Percentiles rank a stretch among this genome's conserved stretches.
phyloP scores from a whole-genome alignment of 2,797 vertebrate species.

The Alcedo quadribrachys region DNA sequence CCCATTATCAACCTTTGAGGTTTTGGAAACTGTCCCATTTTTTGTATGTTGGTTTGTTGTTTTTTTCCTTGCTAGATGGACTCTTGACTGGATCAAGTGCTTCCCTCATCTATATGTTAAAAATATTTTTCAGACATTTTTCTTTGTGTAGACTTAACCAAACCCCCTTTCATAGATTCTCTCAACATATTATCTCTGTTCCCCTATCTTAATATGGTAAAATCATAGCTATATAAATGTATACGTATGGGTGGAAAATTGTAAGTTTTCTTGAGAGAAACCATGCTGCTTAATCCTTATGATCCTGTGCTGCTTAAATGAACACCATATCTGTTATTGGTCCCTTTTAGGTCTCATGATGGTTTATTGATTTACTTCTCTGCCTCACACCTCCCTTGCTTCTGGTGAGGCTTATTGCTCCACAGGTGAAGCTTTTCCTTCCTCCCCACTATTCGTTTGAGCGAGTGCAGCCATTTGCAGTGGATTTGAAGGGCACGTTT shows the following conservation, averaged over 20 bases:
- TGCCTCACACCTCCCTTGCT: slow-evolving; percentile 30
- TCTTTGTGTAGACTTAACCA: not conserved
- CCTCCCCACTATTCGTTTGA: not conserved
- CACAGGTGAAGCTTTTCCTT: slow-evolving; percentile 26
- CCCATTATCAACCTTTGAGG: not conserved
- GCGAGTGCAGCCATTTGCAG: slow-evolving; percentile 2
- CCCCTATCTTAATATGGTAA: not conserved
- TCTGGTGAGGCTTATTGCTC: slow-evolving; percentile 50
- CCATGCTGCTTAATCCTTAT: not conserved
- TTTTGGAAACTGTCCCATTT: not conserved
- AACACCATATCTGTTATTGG: not conserved
- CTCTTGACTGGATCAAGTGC: not conserved
- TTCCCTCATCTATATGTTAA: not conserved
- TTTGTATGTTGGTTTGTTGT: not conserved
- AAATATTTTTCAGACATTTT: not conserved
- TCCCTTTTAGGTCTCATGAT: slow-evolving; percentile 2
- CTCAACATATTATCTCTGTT: not conserved
- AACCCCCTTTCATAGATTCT: not conserved
- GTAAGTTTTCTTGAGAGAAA: not conserved
- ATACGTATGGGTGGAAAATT: not conserved
- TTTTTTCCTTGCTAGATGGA: not conserved
- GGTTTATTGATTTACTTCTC: slow-evolving; percentile 36
- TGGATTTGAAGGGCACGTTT: not conserved
- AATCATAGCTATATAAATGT: not conserved
- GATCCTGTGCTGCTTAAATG: slow-evolving; percentile 11